Evolutionary conservation across 1,140 invertebrate genomes (phyloP), one percentile per base, ranked within the genome.

Genomic region (Delia radicum): DNA sequence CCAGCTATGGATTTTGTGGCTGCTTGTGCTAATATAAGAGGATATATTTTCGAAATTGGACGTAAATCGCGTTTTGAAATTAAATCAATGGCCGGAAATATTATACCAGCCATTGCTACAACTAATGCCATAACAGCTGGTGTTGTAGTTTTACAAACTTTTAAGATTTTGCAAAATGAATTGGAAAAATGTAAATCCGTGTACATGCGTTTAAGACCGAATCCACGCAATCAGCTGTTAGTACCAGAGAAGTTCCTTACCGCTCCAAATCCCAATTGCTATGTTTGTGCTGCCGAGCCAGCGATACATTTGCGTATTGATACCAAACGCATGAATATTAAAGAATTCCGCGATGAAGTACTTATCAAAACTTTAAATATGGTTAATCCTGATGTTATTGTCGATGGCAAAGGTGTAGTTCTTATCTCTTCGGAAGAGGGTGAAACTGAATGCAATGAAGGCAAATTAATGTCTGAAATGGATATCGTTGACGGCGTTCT

Each of bases 81-180:
- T 3, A 99, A 99, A 91, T 98, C 98, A 28, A 99, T 99, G 95
- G 98, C 98, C 12, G 98, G 98, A 2, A 95, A 95, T 80, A 99
- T 99, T 77, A 98, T 99, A 81, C 98, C 98, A 61, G 98, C 98
- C 0, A 99, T 99, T 83, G 98, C 98, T 1, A 98, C 98, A 3
- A 98, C 98, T 3, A 99, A 99, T 86, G 98, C 98, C 0, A 95
- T 99, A 76, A 94, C 99, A 62, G 97, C 97, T 26, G 98, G 97
- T 0, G 87, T 99, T 4, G 94, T 98, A 18, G 95, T 99, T 0
- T 88, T 99, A 33, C 92, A 97, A 78, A 92, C 94, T 2, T 91
- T 98, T 65, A 92, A 94, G 73, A 90, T 98, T n/a, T 87, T 98
- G 0, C 87, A 89, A 75, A 89, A 90, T 7, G 87, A 94, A 79